Evolutionary conservation across 1,140 invertebrate genomes (phyloP), one percentile per base, ranked within the genome.

Genomic region (Sarcophaga bullata): DNA sequence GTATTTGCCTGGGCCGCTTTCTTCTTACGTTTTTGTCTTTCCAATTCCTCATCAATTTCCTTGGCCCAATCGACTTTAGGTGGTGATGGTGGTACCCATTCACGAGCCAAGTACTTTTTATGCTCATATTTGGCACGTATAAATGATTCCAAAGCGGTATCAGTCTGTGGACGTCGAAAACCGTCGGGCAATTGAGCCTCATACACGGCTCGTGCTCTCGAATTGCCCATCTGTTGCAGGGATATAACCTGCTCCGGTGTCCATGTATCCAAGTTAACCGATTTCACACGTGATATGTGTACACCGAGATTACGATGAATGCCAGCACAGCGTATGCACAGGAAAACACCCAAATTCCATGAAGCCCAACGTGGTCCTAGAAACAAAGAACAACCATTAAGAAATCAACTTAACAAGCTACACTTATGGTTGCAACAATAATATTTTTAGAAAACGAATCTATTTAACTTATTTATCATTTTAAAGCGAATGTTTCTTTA

Each of bases 241-340:
- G 93, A 93, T 54, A 93, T 95, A 84, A 99, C 97, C 95, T 99
- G 98, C 89, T 99, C 97, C 0, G 97, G 96, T n/a, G 97, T 98
- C 98, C 98, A 99, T 73, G 97, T 93, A 90, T 99, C 98, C 80
- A 99, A 92, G 91, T 99, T 99, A 75, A 99, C 98, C 73, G 97
- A 99, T 91, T 98, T 99, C 5, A 99, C 98, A 91, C 96, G 96
- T 80, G 98, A 99, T 91, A 99, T 98, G 90, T 99, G 98, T 15
- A 99, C 98, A 19, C 98, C 97, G 54, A 99, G 92, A 91, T 99
- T 99, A 84, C 98, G 93, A 91, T 99, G 98, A 86, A 99, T 99
- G 19, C 98, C 98, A 37, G 98, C 98, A 92, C 98, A 99, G 80
- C 98, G 93, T 87, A 99, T 99, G 91, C 98, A 99, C 8, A 99